These are phyloP conservation scores for Hartigia nigra DNA, from an alignment of 2,888 invertebrate species.

Conservation along the genomic window DNA sequence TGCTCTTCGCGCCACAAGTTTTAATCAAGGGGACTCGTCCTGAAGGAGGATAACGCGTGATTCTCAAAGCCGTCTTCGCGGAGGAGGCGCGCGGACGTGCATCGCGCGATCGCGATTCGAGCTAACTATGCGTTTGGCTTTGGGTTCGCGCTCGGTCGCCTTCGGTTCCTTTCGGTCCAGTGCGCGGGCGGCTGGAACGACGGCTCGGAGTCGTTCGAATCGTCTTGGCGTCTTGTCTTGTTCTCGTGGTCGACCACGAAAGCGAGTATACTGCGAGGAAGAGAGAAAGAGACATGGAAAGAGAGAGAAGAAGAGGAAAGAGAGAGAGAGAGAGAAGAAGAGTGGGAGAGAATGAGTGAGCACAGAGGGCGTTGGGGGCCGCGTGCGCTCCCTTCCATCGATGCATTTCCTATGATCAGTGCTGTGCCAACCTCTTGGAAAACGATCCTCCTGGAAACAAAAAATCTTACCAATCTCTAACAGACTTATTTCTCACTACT, in stretches of 20 bases:
- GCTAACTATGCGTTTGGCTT: constrained; percentile 5
- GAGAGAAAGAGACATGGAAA: background rate
- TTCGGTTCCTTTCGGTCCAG: constrained; percentile 24
- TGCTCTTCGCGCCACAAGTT: constrained; percentile 40
- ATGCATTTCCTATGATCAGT: background rate
- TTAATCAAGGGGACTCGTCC: constrained; percentile 38
- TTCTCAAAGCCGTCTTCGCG: background rate
- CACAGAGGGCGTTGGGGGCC: background rate
- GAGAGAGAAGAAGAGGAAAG: background rate
- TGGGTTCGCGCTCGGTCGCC: constrained; percentile 14
- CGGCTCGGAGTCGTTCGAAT: background rate
- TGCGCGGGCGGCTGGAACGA: constrained; percentile 33
- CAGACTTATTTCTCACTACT: background rate
- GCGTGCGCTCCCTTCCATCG: background rate
- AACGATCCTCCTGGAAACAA: background rate
- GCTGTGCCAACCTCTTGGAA: background rate
- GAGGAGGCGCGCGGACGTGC: constrained; percentile 9
- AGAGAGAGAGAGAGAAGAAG: background rate
- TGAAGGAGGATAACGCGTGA: background rate
- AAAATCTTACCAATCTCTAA: background rate
- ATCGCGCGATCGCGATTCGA: constrained; percentile 49
- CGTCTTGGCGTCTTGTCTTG: background rate
- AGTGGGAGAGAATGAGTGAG: background rate
- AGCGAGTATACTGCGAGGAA: background rate
- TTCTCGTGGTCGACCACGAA: background rate